Base-by-base conservation (phyloP, 1,140 invertebrate genomes). In the Brachionus calyciflorus region DNA sequence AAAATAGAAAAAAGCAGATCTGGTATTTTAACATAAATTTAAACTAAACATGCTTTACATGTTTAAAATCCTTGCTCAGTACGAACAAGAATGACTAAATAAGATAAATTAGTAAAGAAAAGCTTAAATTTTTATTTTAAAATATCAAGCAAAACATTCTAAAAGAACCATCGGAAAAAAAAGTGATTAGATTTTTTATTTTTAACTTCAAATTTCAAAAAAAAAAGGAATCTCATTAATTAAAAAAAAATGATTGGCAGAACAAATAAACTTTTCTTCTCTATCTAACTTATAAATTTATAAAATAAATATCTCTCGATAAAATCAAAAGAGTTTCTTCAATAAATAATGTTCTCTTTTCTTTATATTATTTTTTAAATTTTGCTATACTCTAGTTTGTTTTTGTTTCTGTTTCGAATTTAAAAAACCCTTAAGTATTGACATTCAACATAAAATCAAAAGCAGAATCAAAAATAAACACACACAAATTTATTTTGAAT, bases 321-420 rank as follows among this genome's bases (percentile, higher is more conserved):
- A 19, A 17, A n/a, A n/a, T n/a, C n/a, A n/a, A n/a, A n/a, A n/a
- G n/a, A n/a, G n/a, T n/a, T n/a, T n/a, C n/a, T n/a, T n/a, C n/a
- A n/a, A n/a, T n/a, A n/a, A n/a, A n/a, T n/a, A 37, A 14, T 1
- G 5, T 57, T 57, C 30, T 30, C 9, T 17, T 33, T n/a, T 37
- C 9, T 37, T 3, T 5, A 37, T 37, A 37, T 37, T 37, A 37
- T 5, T n/a, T n/a, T n/a, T n/a, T n/a, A n/a, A n/a, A n/a, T n/a
- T n/a, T n/a, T n/a, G n/a, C n/a, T n/a, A n/a, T n/a, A 55, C n/a
- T 24, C 53, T 55, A 24, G 55, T 17, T 60, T 60, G 55, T 60
- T 60, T 60, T 60, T 33, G 55, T 60, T 60, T 60, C 55, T 60
- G 55, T 60, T 60, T 60, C 55, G 37, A 60, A 60, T 60, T 60